Conservation (phyloP, 2,797 vertebrate species). For the Spatula versicolor region DNA sequence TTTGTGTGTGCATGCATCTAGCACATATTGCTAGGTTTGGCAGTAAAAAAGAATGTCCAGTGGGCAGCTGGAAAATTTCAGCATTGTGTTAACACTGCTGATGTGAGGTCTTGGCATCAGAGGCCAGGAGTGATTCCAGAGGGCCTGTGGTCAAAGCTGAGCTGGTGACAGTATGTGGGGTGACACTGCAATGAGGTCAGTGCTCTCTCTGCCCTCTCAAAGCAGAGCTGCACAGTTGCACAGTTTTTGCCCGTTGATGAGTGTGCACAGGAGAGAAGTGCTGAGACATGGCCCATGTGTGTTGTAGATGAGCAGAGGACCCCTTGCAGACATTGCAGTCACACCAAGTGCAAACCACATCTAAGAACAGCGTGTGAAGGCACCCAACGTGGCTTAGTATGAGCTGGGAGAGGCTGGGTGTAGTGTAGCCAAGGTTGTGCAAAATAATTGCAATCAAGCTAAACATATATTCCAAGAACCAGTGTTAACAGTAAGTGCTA, state of each 20-base stretch:
- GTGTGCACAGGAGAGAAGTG: background rate
- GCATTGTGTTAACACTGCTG: background rate
- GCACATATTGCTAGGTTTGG: background rate
- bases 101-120: background rate
- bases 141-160: background rate
- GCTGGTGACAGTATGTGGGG: background rate
- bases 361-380: background rate
- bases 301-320: background rate
- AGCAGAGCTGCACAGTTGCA: background rate
- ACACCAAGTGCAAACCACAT: background rate
- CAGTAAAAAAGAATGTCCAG: background rate
- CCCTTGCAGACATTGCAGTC: background rate
- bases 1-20: background rate
- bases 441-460: background rate
- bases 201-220: background rate
- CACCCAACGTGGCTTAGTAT: background rate
- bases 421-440: background rate
- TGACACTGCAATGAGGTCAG: rapidly evolving
- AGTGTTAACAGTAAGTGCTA: background rate
- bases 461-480: background rate
- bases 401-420: background rate
- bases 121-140: background rate
- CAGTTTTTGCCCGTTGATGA: background rate
- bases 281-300: background rate
- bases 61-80: background rate